Conservation (phyloP, 2,113 vertebrate genomes). For the Dryoscopus gambensis region DNA sequence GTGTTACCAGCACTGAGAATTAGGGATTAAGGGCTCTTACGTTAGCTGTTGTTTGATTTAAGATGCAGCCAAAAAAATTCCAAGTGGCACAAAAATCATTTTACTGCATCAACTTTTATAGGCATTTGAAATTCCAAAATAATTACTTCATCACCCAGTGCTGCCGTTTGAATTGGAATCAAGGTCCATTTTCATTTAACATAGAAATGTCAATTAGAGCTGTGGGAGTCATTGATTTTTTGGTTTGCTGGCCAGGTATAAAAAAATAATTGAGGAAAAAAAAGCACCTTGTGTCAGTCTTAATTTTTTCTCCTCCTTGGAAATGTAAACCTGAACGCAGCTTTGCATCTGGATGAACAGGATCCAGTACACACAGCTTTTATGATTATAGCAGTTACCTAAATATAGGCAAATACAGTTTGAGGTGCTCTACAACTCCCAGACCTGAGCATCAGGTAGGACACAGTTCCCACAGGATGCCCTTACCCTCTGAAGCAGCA, state of each 20-base stretch:
- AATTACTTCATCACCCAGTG: slow-evolving; percentile 39
- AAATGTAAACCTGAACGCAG: background rate
- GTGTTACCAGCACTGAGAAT: slow-evolving; percentile 7
- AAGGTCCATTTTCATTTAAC: slow-evolving; percentile 53
- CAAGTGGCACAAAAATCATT: slow-evolving; percentile 1
- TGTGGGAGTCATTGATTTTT: slow-evolving; percentile 38
- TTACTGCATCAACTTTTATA: slow-evolving; percentile 41
- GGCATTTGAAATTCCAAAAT: slow-evolving; percentile 46
- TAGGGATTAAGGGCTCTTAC: slow-evolving; percentile 1
- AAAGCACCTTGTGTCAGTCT: background rate
- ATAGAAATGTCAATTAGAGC: slow-evolving; percentile 53
- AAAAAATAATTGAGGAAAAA: background rate
- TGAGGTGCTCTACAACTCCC: background rate
- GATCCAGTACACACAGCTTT: background rate
- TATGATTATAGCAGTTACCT: background rate
- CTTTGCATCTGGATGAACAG: background rate
- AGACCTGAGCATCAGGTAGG: background rate
- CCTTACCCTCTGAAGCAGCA: background rate
- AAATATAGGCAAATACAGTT: background rate
- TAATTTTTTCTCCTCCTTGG: background rate
- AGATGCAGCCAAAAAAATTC: background rate
- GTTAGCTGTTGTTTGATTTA: slow-evolving; percentile 29
- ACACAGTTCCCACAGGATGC: background rate
- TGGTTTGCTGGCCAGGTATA: slow-evolving; percentile 16
- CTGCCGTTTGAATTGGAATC: slow-evolving; percentile 37